Evolutionary conservation across 2,797 vertebrate species (phyloP).

Genomic region (Phataginus tricuspis): DNA sequence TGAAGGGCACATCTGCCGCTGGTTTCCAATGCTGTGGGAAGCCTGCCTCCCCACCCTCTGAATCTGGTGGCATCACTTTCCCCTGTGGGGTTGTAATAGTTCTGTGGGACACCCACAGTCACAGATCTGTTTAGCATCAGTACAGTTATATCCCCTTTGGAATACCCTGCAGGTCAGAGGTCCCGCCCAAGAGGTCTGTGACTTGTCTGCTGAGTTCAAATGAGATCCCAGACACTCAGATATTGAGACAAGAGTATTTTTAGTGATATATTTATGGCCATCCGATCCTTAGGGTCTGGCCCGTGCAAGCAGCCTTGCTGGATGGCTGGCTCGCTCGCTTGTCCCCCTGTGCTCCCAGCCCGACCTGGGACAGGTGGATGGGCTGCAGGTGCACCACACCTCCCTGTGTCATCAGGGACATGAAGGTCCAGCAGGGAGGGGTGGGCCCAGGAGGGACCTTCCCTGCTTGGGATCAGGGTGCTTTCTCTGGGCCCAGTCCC

Average conservation of each 20-base stretch:
- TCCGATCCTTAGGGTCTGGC: not conserved
- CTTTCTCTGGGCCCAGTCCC: not conserved
- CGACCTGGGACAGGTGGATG: too few species aligned
- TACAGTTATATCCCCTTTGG: not conserved
- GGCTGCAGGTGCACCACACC: not conserved
- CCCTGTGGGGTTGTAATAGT: not conserved
- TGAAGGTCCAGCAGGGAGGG: not conserved
- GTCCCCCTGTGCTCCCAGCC: not conserved
- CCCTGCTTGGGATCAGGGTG: not conserved
- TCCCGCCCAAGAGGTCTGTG: not conserved
- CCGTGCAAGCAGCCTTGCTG: accelerated
- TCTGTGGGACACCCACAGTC: not conserved
- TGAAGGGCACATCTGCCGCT: not conserved
- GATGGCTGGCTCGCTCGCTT: too few species aligned
- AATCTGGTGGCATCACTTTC: not conserved
- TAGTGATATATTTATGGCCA: not conserved
- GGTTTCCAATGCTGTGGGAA: not conserved
- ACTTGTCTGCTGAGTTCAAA: not conserved
- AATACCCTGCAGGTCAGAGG: accelerated
- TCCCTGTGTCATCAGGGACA: accelerated
- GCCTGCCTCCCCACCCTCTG: not conserved
- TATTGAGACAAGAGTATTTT: not conserved
- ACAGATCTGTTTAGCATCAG: not conserved
- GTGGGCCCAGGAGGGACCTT: too few species aligned
- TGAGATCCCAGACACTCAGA: not conserved